Evolutionary conservation across 2,797 vertebrate genomes (phyloP).

Genomic region (Podargus strigoides): DNA sequence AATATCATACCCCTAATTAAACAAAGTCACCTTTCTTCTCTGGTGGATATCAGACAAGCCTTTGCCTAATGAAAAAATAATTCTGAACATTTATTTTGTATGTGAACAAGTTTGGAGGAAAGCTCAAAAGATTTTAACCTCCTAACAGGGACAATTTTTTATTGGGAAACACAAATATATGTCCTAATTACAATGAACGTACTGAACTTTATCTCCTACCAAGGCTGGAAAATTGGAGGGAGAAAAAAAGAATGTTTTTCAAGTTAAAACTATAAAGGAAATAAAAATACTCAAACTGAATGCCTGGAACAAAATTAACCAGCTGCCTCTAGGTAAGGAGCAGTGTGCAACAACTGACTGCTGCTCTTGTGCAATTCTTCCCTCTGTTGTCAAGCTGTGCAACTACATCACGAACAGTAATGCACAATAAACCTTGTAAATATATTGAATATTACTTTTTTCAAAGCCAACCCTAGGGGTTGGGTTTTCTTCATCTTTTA

Average conservation of each 20-base stretch:
- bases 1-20: not conserved
- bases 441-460: not conserved
- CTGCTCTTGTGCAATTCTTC: conserved; percentile 17
- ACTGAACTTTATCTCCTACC: not conserved
- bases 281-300: not conserved
- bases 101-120: not conserved
- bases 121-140: not conserved
- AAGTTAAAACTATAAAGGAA: not conserved
- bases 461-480: not conserved
- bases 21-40: not conserved
- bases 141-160: not conserved
- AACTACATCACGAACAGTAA: not conserved
- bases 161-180: not conserved
- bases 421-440: not conserved
- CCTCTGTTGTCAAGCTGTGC: conserved; percentile 50
- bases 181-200: not conserved
- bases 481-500: not conserved
- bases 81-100: not conserved
- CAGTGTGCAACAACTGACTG: not conserved
- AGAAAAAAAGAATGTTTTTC: not conserved
- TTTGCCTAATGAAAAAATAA: not conserved
- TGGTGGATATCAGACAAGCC: not conserved
- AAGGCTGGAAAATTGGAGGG: not conserved
- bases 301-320: not conserved
- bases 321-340: not conserved